Evolutionary conservation across 1,140 invertebrate species (phyloP).

Genomic region (Cepaea nemoralis): DNA sequence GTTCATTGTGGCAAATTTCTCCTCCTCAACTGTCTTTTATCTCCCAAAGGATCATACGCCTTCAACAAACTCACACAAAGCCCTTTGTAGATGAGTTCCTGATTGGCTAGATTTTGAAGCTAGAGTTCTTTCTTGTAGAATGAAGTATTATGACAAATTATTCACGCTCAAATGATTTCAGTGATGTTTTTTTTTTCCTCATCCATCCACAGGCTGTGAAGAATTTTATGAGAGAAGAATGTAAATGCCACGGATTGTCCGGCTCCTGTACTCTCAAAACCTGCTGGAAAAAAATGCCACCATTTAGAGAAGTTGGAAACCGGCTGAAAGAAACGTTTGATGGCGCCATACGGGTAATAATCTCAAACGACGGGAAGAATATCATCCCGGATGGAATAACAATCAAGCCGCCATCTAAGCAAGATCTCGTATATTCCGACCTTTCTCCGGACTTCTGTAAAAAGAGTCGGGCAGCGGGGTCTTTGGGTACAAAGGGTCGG

Average conservation of each 20-base stretch:
- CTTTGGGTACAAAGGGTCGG: constrained; percentile 63
- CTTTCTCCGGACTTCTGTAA: constrained; percentile 92
- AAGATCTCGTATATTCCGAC: constrained; percentile 89
- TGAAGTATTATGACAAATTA: too few relatives aligned
- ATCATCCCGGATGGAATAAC: constrained; percentile 58
- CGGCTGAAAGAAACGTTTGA: constrained; percentile 85
- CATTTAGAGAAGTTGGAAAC: constrained; percentile 86
- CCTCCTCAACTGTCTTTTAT: too few relatives aligned
- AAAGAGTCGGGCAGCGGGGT: constrained; percentile 56
- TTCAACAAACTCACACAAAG: too few relatives aligned
- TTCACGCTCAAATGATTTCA: too few relatives aligned
- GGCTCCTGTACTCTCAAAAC: constrained; percentile 94
- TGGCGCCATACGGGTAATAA: constrained; percentile 82
- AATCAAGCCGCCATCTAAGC: constrained; percentile 84
- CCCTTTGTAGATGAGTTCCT: too few relatives aligned
- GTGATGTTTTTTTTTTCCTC: neutral
- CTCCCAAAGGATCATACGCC: too few relatives aligned
- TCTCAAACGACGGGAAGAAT: constrained; percentile 61
- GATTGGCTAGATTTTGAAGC: too few relatives aligned
- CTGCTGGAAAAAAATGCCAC: constrained; percentile 91
- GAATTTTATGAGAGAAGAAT: constrained; percentile 72
- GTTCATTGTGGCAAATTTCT: too few relatives aligned
- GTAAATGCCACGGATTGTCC: constrained; percentile 96
- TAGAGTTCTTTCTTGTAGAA: too few relatives aligned
- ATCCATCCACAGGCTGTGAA: constrained; percentile 58